Conservation (phyloP, 1,140 invertebrate genomes). For the Trissolcus basalis region DNA sequence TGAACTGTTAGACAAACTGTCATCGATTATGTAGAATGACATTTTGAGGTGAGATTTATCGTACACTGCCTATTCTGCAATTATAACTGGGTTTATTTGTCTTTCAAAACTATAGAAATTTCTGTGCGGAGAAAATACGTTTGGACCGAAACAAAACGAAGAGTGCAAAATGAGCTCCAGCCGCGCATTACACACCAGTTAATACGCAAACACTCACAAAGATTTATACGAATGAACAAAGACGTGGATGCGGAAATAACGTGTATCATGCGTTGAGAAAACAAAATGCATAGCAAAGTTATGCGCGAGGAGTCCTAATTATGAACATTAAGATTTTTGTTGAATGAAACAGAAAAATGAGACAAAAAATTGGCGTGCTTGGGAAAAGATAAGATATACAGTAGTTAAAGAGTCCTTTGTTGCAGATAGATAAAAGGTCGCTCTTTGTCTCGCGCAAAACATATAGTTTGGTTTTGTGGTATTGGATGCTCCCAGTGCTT, state of each 20-base stretch:
- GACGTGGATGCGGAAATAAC: slow-evolving; percentile 25
- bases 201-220: slow-evolving; percentile 31
- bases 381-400: too few species aligned
- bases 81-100: slow-evolving; percentile 65
- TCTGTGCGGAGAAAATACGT: slow-evolving; percentile 2
- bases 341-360: too few species aligned
- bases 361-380: too few species aligned
- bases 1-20: slow-evolving; percentile 57
- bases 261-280: too few species aligned
- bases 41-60: slow-evolving; percentile 60
- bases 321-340: too few species aligned
- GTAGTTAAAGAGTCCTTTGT: too few species aligned
- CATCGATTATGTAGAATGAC: slow-evolving; percentile 54
- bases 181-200: slow-evolving; percentile 33
- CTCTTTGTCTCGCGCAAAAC: too few species aligned
- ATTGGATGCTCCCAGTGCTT: too few species aligned
- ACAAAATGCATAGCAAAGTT: slow-evolving; percentile 20
- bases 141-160: slow-evolving; percentile 5
- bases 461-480: too few species aligned
- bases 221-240: slow-evolving; percentile 28
- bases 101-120: slow-evolving; percentile 14
- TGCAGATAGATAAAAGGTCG: too few species aligned
- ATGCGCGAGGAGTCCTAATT: slow-evolving; percentile 2
- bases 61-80: slow-evolving; percentile 62
- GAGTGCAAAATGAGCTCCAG: slow-evolving; percentile 2